Evolutionary conservation across 2,797 vertebrate genomes (phyloP).

Genomic region (Etheostoma nigrum): DNA sequence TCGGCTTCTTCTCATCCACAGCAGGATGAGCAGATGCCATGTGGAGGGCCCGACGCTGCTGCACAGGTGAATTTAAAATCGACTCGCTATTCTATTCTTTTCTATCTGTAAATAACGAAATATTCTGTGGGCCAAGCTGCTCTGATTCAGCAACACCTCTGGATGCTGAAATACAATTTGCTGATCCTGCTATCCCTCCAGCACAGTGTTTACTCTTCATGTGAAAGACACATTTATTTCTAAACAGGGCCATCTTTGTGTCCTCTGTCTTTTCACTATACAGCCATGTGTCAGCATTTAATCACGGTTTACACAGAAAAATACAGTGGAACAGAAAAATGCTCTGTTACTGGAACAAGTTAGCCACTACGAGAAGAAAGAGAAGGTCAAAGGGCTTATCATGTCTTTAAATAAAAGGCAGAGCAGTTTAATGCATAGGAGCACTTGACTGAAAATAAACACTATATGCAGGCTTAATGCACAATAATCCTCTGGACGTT

Average conservation of each 20-base stretch:
- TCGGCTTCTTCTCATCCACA: not conserved
- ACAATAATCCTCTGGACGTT: constrained; percentile 57
- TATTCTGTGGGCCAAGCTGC: not conserved
- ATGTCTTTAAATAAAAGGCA: constrained; percentile 37
- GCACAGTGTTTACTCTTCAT: constrained; percentile 25
- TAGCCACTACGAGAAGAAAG: constrained; percentile 18
- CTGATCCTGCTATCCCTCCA: constrained; percentile 13
- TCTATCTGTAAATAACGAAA: not conserved
- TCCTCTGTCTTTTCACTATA: not conserved
- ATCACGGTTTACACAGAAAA: constrained; percentile 33
- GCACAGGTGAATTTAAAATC: constrained; percentile 68
- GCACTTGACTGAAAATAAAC: constrained; percentile 45
- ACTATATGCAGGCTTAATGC: constrained; percentile 45
- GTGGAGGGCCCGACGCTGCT: constrained; percentile 57
- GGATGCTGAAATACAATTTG: not conserved
- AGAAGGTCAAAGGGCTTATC: constrained; percentile 49
- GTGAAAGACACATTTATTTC: constrained; percentile 28
- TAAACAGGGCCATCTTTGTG: constrained; percentile 56
- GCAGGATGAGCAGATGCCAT: constrained; percentile 55
- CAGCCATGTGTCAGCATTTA: constrained; percentile 35
- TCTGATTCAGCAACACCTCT: constrained; percentile 16
- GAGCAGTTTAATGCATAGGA: constrained; percentile 40
- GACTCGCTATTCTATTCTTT: accelerated
- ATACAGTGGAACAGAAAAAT: constrained; percentile 16
- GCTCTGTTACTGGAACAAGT: not conserved